Percentiles rank a stretch among this genome's conserved stretches.
phyloP scores from a whole-genome alignment of 1,140 invertebrate species.

The Lithobius niger region DNA sequence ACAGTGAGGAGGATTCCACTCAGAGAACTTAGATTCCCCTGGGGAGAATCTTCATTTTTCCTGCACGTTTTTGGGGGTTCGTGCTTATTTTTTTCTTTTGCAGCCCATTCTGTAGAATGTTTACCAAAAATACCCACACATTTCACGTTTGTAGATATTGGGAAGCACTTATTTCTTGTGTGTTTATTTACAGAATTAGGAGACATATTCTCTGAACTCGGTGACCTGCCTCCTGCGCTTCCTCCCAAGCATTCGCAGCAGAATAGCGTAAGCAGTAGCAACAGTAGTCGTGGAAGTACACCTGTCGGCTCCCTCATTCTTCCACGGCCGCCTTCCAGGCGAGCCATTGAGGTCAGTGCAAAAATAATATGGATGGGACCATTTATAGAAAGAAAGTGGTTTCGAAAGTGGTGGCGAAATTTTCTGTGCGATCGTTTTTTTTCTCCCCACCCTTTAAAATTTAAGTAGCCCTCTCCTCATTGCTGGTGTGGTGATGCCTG shows the following conservation, averaged over 20 bases:
- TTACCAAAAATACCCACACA: not conserved
- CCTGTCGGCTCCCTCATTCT: constrained; percentile 58
- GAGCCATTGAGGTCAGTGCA: constrained; percentile 22
- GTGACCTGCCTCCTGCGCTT: constrained; percentile 48
- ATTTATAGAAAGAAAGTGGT: too few relatives aligned
- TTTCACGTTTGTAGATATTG: not conserved
- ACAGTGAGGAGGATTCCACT: too few relatives aligned
- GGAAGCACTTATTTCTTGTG: not conserved
- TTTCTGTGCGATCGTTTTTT: too few relatives aligned
- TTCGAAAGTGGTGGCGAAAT: too few relatives aligned
- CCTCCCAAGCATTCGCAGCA: constrained; percentile 39
- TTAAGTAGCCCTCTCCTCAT: too few relatives aligned
- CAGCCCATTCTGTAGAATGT: not conserved
- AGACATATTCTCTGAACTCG: constrained; percentile 69
- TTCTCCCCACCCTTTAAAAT: too few relatives aligned
- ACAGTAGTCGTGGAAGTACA: constrained; percentile 30
- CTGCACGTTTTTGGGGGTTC: too few relatives aligned
- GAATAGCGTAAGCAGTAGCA: constrained; percentile 6
- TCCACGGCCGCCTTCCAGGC: constrained; percentile 64
- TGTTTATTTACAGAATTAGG: constrained; percentile 46
- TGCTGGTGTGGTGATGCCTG: too few relatives aligned
- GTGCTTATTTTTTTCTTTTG: too few relatives aligned
- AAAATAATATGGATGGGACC: too few relatives aligned
- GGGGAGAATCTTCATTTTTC: too few relatives aligned
- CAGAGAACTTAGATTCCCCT: too few relatives aligned